Percentiles rank a stretch among this genome's conserved stretches.
phyloP scores from a whole-genome alignment of 2,797 vertebrate genomes.

The Gambusia yucatana region DNA sequence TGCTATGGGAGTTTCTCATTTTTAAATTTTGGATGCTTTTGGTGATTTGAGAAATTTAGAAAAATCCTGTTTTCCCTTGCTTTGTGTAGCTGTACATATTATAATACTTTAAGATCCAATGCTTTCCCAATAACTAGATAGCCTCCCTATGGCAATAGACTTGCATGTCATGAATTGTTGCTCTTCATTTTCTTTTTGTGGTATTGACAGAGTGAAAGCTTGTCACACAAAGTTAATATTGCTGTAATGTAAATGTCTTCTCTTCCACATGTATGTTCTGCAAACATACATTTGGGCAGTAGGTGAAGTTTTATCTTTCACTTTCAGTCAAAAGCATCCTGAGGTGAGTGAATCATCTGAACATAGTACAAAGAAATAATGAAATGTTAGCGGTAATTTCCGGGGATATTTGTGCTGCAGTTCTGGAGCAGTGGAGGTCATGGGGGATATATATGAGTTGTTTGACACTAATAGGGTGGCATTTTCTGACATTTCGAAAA shows the following conservation, averaged over 20 bases:
- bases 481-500: background rate
- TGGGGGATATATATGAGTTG: background rate
- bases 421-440: background rate
- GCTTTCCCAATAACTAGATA: constrained; percentile 52
- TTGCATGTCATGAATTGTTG: background rate
- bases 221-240: background rate
- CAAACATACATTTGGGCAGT: background rate
- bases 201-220: constrained; percentile 35
- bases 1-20: constrained; percentile 45
- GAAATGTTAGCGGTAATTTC: background rate
- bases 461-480: background rate
- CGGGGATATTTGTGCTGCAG: background rate
- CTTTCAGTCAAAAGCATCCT: background rate
- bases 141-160: constrained; percentile 32
- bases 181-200: constrained; percentile 44
- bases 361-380: background rate
- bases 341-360: background rate
- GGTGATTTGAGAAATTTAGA: constrained; percentile 19
- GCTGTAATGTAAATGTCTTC: background rate
- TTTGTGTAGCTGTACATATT: constrained; percentile 31
- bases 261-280: background rate
- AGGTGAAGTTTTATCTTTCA: background rate
- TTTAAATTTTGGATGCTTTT: constrained; percentile 41
- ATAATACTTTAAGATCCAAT: constrained; percentile 44
- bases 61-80: constrained; percentile 48